Percentiles rank a stretch among this genome's conserved stretches.
Evolutionary conservation across 2,113 vertebrate species (phyloP).

Genomic region (Mobula birostris): DNA sequence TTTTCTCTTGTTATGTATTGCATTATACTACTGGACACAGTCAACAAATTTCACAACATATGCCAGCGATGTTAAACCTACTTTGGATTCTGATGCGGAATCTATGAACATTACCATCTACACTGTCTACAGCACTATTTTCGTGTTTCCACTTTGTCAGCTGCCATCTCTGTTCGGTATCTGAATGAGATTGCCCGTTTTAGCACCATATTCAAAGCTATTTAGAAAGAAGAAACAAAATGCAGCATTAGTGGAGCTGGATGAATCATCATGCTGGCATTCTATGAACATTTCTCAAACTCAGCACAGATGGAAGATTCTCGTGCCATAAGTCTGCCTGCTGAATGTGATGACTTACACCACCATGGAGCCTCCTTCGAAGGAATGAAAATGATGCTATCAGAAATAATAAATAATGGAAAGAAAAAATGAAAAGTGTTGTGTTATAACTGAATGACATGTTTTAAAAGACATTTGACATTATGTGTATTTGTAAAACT

Average conservation of each 20-base stretch:
- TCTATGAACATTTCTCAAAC: neutral
- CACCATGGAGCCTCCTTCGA: neutral
- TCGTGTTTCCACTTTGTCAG: neutral
- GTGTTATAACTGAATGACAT: neutral
- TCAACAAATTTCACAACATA: too few species aligned
- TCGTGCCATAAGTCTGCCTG: neutral
- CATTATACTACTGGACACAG: too few species aligned
- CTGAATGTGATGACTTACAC: neutral
- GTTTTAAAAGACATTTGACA: neutral
- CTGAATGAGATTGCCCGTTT: neutral
- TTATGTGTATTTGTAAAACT: neutral
- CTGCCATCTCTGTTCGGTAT: neutral
- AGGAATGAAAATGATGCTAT: neutral
- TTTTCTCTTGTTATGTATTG: too few species aligned
- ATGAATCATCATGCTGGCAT: neutral
- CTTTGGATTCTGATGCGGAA: too few species aligned
- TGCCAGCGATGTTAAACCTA: too few species aligned
- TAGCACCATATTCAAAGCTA: neutral
- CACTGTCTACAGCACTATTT: neutral
- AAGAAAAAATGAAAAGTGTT: neutral
- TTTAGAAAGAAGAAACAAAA: neutral
- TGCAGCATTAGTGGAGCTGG: neutral
- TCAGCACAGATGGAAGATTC: neutral
- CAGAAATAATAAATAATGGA: neutral
- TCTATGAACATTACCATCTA: neutral